Conservation (phyloP, 30 jellyfish, hydroid and myxozoan genomes). For the Chrysaora quinquecirrha region DNA sequence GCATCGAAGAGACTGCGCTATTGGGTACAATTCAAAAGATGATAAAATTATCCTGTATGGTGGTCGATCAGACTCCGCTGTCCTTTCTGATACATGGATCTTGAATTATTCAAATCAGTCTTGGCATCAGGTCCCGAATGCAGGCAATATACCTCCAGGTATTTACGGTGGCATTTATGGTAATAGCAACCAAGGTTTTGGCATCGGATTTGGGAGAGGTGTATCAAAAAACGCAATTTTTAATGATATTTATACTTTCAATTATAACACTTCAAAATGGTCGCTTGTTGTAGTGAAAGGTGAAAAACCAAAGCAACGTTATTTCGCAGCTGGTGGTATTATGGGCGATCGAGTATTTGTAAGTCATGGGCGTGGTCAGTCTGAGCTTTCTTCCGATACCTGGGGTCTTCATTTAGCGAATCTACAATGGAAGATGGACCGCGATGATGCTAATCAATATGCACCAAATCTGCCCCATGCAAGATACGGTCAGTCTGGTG, state of each 20-base stretch:
- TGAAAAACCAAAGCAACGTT: slow-evolving; percentile 36
- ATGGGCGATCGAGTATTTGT: slow-evolving; percentile 5
- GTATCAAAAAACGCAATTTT: background rate
- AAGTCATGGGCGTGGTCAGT: slow-evolving; percentile 63
- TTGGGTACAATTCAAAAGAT: slow-evolving; percentile 46
- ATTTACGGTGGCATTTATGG: slow-evolving; percentile 52
- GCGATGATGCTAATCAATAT: slow-evolving; percentile 57
- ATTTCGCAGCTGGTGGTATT: slow-evolving; percentile 63
- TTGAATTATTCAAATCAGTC: slow-evolving; percentile 11
- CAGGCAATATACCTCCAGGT: slow-evolving; percentile 51
- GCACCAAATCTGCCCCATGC: slow-evolving; percentile 67
- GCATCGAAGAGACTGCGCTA: slow-evolving; percentile 59
- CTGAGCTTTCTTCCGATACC: slow-evolving; percentile 50
- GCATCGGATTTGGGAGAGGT: slow-evolving; percentile 52
- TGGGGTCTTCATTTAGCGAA: slow-evolving; percentile 17
- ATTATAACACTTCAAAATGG: slow-evolving; percentile 58
- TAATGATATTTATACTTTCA: slow-evolving; percentile 40
- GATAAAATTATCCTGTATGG: slow-evolving; percentile 52
- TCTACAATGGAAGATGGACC: slow-evolving; percentile 40
- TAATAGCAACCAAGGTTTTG: background rate
- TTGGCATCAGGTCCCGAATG: slow-evolving; percentile 37
- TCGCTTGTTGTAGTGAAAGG: background rate
- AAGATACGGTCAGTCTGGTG: slow-evolving; percentile 60
- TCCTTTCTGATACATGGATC: slow-evolving; percentile 67
- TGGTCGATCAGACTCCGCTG: slow-evolving; percentile 32